Evolutionary conservation across 2,113 vertebrate genomes (phyloP), one percentile per base, ranked within the genome.

Genomic region (Sisor rabdophorus): DNA sequence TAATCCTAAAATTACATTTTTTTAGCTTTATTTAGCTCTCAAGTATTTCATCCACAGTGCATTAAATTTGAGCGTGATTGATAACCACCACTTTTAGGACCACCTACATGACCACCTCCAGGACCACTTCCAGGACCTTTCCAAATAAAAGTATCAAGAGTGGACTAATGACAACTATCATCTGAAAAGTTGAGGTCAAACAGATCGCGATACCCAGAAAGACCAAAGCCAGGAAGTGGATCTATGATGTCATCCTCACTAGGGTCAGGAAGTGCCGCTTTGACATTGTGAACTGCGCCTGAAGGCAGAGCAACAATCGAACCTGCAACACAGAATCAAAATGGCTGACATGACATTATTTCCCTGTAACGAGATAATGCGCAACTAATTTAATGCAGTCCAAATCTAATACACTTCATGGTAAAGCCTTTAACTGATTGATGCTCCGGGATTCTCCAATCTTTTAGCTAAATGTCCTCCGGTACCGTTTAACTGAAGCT

Each of bases 391-490:
- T 36, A 55, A 71, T 71, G 24, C 12, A 24, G 15, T 71, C 36
- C 4, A 40, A 71, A n/a, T 56, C 13, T 30, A 71, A 56, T 36
- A 40, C 24, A 30, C 36, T 26, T 44, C 16, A 20, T 12, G 24
- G 9, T 30, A 32, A 12, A 73, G 44, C 44, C 44, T 30, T 48
- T 20, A 74, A 26, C 58, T 61, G 58, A 74, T 30, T 75, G 59
- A 63, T 75, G 60, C 48, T 64, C 4, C 53, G 61, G 55, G 48
- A 55, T 65, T 13, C 30, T 55, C 64, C 54, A 64, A 63, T 64
- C 48, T 32, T 19, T 72, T 17, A 59, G 40, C 26, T 52, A 24
- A 15, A 50, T 50, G 61, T 63, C n/a, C 47, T 47, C 19, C 30
- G 32, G 48, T 50, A 52, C 60, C 44, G 22, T 64, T 28, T 64